Evolutionary conservation across 92 coral and sea anemone species (phyloP), one percentile per base, ranked within the genome.

Genomic region (Diadumene lineata): DNA sequence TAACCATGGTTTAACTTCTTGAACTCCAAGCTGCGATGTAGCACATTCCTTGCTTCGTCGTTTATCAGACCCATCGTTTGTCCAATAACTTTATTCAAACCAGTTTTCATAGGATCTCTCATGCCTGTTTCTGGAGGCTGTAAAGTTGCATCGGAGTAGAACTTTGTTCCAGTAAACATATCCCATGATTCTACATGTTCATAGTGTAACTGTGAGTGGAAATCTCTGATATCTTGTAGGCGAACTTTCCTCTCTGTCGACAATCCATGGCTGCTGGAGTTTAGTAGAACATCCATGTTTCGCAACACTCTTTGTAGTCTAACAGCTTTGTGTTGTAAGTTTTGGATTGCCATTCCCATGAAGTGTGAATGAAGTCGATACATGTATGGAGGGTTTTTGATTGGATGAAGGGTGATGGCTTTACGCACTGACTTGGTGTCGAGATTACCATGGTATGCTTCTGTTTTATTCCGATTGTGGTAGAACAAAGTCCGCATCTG

Each of bases 401-500:
- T 79, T 9, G 98, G 98, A 77, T 94, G 98, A 9, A 94, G 90
- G 11, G 97, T 94, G 70, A 94, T 92, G 64, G 98, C 97, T 50
- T 89, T 94, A 23, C 97, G 94, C 11, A 94, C 97, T 7, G 98
- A 92, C 81, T 94, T 92, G 50, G 97, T 94, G 74, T 94, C 97
- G 43, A 94, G 96, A 68, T 92, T 92, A 33, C 97, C 93, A 68
- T 94, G 98, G 58, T 90, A 94, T 31, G 98, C 98, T 43, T 85
- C 86, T 28, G 79, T 43, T 68, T 82, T 86, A 77, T 92, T 91
- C 56, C 89, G 98, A 60, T 94, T 94, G 69, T 94, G 98, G 60
- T 94, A 94, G 60, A 94, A 94, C 65, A 91, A 46, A 28, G 91
- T 93, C 64, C 89, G 98, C 98, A 92, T 94, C 98, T 94, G 84